These are phyloP conservation scores for Pyrrhia umbra DNA, from an alignment of 2,888 invertebrate genomes.

Conservation along the genomic window DNA sequence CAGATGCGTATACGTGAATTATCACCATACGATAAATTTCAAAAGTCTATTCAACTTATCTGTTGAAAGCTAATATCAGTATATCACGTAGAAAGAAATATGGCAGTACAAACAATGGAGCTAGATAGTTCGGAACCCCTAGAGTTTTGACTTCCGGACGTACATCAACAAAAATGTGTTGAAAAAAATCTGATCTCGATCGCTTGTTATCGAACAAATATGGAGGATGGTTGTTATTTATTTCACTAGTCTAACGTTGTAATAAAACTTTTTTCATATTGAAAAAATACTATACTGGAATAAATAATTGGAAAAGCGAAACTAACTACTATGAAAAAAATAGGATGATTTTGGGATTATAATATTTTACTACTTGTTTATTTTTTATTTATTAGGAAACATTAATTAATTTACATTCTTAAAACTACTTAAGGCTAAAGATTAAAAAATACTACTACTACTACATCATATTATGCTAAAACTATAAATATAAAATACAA, in stretches of 20 bases:
- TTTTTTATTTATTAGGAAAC: no score
- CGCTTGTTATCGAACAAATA: constrained; percentile 45
- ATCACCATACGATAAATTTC: constrained; percentile 59
- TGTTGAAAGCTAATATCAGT: constrained; percentile 64
- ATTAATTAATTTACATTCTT: no score
- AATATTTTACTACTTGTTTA: no score
- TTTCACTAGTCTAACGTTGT: neutral
- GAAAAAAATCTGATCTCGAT: constrained; percentile 43
- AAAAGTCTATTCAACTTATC: constrained; percentile 60
- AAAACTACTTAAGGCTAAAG: neutral
- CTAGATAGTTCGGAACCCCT: constrained; percentile 50
- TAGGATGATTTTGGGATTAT: no score
- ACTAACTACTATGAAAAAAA: no score
- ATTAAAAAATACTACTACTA: neutral
- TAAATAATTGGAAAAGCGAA: neutral
- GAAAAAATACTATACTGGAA: neutral
- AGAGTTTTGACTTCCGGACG: constrained; percentile 50
- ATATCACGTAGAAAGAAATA: constrained; percentile 64
- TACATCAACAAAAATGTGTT: constrained; percentile 47
- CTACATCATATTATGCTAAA: no score
- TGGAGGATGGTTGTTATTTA: constrained; percentile 23
- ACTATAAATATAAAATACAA: no score
- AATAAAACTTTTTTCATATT: neutral
- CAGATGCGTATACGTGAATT: constrained; percentile 43
- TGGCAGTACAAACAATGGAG: constrained; percentile 52